Percentiles rank a stretch among this genome's conserved stretches.
phyloP scores from a whole-genome alignment of 1,140 invertebrate species.

The Drosophila orena region DNA sequence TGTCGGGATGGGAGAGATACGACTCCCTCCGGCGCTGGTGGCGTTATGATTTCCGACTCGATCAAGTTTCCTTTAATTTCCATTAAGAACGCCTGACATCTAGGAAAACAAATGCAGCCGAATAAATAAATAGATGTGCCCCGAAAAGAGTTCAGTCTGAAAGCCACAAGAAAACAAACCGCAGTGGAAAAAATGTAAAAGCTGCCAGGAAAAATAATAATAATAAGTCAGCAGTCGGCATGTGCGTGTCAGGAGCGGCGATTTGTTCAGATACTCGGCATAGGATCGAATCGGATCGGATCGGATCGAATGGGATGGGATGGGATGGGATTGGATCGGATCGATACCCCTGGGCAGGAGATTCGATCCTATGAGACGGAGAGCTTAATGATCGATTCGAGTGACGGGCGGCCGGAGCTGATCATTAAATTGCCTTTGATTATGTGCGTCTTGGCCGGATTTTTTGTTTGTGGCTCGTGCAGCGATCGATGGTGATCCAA shows the following conservation, averaged over 20 bases:
- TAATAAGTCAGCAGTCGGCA: conserved; percentile 38
- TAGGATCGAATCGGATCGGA: conserved; percentile 7
- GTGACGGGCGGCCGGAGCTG: conserved; percentile 59
- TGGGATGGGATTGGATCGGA: neutral
- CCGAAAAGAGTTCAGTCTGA: conserved; percentile 34
- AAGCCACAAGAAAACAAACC: conserved; percentile 8
- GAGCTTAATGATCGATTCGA: conserved; percentile 66
- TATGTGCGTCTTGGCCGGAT: conserved; percentile 33
- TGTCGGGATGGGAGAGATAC: conserved; percentile 4
- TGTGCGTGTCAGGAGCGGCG: conserved; percentile 43
- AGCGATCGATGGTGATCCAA: conserved; percentile 42
- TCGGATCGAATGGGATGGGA: neutral
- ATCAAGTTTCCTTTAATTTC: conserved; percentile 78
- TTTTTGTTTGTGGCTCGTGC: conserved; percentile 66
- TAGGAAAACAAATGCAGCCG: conserved; percentile 63
- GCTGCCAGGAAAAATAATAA: conserved; percentile 46
- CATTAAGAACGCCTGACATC: conserved; percentile 76
- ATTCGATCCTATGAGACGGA: conserved; percentile 13
- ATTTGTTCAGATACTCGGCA: conserved; percentile 8
- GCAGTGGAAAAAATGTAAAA: conserved; percentile 20
- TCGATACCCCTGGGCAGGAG: conserved; percentile 19
- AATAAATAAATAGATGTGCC: conserved; percentile 59
- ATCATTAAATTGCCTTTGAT: conserved; percentile 82
- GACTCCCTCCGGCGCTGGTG: conserved; percentile 18
- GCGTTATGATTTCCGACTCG: conserved; percentile 76